These are phyloP conservation scores for Tauraco hartlaubi DNA, from an alignment of 2,797 vertebrate species.

Conservation along the genomic window DNA sequence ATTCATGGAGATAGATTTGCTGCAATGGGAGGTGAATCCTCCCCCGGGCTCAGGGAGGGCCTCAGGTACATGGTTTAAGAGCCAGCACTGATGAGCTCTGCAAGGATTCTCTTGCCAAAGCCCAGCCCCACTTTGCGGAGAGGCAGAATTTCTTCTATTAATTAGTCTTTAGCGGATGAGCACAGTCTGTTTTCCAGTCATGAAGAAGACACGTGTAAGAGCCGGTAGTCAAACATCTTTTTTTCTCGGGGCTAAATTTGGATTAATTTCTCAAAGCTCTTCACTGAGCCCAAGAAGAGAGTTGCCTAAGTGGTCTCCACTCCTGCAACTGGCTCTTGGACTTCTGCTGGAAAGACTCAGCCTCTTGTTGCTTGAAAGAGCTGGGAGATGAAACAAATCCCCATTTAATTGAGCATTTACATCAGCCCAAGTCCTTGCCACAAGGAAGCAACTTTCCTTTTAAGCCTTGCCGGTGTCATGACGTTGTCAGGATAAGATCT, in stretches of 20 bases:
- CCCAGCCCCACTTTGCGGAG: neutral
- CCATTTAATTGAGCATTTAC: neutral
- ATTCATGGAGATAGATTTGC: neutral
- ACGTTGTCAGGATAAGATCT: neutral
- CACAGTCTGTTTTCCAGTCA: neutral
- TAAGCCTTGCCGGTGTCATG: neutral
- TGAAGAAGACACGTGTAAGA: neutral
- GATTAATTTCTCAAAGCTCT: neutral
- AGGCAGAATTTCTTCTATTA: neutral
- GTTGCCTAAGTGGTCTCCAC: neutral
- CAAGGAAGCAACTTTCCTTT: neutral
- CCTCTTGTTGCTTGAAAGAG: neutral
- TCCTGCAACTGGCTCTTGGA: neutral
- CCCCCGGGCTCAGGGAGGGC: neutral
- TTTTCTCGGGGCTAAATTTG: neutral
- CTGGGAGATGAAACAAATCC: neutral
- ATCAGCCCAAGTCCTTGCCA: neutral
- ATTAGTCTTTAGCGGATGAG: neutral
- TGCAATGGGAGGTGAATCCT: neutral
- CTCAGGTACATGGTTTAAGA: neutral
- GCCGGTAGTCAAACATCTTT: neutral
- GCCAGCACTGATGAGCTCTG: neutral
- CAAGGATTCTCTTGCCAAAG: neutral
- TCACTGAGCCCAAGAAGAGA: neutral
- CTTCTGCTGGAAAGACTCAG: neutral